Evolutionary conservation across 53 echinoderm and acorn worm genomes (phyloP), one percentile per base, ranked within the genome.

Genomic region (Actinopyga echinites): DNA sequence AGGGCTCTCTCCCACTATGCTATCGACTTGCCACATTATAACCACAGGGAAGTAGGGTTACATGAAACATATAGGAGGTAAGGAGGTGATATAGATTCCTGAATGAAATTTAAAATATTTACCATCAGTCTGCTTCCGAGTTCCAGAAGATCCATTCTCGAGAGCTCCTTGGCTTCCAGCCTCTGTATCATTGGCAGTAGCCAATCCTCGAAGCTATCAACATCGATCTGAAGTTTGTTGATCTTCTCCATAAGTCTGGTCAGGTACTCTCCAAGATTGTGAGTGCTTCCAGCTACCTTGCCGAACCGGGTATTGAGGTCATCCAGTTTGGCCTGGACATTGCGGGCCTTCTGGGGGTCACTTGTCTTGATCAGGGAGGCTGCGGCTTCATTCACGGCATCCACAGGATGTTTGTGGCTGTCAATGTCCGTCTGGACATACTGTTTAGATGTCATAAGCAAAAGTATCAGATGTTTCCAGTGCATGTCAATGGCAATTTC

Each of bases 161-260:
- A 80, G 19, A 99, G 92, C 30, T 99, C 99, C 79, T 89, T 94
- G 33, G 99, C 90, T 37, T 92, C 92, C 85, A 99, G 67, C 57
- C 83, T 84, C 36, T 95, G 92, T 9, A 99, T 94, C 85, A 90
- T 92, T 17, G 99, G 99, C 57, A 99, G 60, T 8, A 99, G 85
- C 99, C 99, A 99, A 65, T 99, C 99, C 68, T 99, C 99, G 65
- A 99, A 91, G 55, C 42, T 58, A 30, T 99, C 99, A 79, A 99
- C 94, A 0, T 99, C 88, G 10, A 59, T 84, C 87, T 94, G 92
- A 30, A 99, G 90, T 84, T 99, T 90, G 24, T 86, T 85, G 45
- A 99, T 85, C 87, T 91, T 94, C 57, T 66, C 95, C 42, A 94
- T 78, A 73, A 99, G 79, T 85, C 89, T 92, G 30, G 84, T 75